Conservation (phyloP, 2,888 invertebrate genomes). For the Trilocha varians region DNA sequence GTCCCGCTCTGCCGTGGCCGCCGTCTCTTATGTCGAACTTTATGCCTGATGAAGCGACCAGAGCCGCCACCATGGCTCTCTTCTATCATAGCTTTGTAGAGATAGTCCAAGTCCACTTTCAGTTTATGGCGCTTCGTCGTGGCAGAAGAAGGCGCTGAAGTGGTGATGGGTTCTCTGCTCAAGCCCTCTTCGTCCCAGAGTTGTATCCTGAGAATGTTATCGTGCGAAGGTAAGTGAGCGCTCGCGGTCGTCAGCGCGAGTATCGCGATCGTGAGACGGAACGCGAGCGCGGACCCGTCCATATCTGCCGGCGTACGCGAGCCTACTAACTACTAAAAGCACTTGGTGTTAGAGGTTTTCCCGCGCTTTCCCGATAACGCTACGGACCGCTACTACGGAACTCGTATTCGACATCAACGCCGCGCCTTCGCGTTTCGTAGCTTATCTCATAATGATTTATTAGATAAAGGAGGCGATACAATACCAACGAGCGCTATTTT, state of each 20-base stretch:
- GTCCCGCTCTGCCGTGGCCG: conserved; percentile 51
- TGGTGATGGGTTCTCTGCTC: conserved; percentile 45
- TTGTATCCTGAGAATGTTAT: conserved; percentile 63
- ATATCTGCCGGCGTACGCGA: conserved; percentile 59
- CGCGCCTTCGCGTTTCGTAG: conserved; percentile 21
- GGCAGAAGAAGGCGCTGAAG: conserved; percentile 25
- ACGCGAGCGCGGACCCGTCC: conserved; percentile 48
- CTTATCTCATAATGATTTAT: conserved; percentile 50
- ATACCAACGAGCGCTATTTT: background rate
- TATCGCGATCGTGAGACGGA: conserved; percentile 42
- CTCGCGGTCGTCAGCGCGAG: conserved; percentile 52
- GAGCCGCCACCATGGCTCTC: conserved; percentile 48
- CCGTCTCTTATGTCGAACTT: conserved; percentile 64
- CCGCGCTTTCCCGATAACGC: conserved; percentile 69
- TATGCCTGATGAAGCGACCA: conserved; percentile 55
- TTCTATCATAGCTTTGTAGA: conserved; percentile 59
- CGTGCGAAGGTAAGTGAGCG: conserved; percentile 59
- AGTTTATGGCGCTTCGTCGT: conserved; percentile 36
- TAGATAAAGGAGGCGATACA: conserved; percentile 28
- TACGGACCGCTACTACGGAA: conserved; percentile 27
- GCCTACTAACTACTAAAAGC: conserved; percentile 63
- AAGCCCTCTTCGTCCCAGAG: conserved; percentile 66
- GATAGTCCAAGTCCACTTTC: conserved; percentile 52
- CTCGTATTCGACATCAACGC: conserved; percentile 44
- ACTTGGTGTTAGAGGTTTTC: conserved; percentile 41